Evolutionary conservation across 2,797 vertebrate species (phyloP).

Genomic region (Pogoniulus pusillus): DNA sequence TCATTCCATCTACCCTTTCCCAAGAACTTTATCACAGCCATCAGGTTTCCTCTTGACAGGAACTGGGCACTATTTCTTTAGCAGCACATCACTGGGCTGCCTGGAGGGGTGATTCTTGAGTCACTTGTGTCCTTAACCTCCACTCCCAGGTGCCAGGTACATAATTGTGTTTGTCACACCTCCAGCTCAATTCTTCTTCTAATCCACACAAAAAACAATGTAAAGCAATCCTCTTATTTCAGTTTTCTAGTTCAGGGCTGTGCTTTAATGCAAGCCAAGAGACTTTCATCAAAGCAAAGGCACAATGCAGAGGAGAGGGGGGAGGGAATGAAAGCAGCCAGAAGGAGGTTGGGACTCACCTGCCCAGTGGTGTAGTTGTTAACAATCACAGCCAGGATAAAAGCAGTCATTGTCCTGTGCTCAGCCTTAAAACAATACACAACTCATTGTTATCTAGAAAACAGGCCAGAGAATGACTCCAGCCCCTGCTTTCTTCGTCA

Average conservation of each 20-base stretch:
- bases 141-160: not conserved
- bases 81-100: not conserved
- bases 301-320: not conserved
- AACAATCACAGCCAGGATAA: conserved; percentile 96
- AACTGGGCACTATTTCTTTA: not conserved
- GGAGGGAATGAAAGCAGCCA: not conserved
- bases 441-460: not conserved
- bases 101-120: not conserved
- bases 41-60: not conserved
- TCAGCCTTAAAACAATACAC: conserved; percentile 83
- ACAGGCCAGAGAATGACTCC: not conserved
- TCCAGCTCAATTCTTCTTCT: not conserved
- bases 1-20: not conserved
- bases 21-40: not conserved
- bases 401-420: conserved; percentile 97
- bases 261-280: not conserved
- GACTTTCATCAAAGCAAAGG: not conserved
- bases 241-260: not conserved
- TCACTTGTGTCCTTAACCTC: not conserved
- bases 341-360: conserved; percentile 71
- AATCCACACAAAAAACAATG: not conserved
- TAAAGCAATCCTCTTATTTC: not conserved
- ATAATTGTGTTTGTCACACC: not conserved
- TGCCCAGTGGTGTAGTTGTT: conserved; percentile 96
- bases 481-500: not conserved